Conservation (phyloP, 2,888 invertebrate genomes). For the Disparrhopalites patrizii region DNA sequence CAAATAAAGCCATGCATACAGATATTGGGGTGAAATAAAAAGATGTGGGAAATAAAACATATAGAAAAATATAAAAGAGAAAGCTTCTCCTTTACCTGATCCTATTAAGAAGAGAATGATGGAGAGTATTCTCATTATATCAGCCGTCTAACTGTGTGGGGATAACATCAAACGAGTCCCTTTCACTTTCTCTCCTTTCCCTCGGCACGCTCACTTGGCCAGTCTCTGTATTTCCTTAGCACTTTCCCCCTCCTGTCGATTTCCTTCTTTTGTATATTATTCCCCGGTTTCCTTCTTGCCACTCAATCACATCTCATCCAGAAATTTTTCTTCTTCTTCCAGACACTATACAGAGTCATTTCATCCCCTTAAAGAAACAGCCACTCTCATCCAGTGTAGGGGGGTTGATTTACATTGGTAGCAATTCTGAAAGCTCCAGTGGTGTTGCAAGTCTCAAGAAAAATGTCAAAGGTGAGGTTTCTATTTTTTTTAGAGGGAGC, state of each 20-base stretch:
- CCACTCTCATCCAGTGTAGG: background rate
- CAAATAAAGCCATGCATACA: too few species aligned
- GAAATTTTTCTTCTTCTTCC: background rate
- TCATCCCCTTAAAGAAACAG: too few species aligned
- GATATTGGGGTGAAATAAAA: background rate
- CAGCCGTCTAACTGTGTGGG: constrained; percentile 13
- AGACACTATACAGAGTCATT: too few species aligned
- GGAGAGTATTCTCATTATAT: constrained; percentile 38
- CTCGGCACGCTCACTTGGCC: too few species aligned
- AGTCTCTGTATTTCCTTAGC: too few species aligned
- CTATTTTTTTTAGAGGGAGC: too few species aligned
- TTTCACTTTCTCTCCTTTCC: constrained; percentile 9
- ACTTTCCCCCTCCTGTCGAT: background rate
- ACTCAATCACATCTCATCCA: too few species aligned
- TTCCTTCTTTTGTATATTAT: background rate
- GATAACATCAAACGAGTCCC: constrained; percentile 19
- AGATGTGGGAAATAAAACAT: background rate
- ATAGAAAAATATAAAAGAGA: background rate
- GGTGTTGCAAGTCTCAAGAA: too few species aligned
- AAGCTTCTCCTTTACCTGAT: constrained; percentile 36
- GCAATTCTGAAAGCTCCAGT: too few species aligned
- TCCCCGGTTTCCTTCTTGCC: background rate
- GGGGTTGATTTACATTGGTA: too few species aligned
- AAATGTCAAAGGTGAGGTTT: too few species aligned
- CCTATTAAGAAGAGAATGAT: constrained; percentile 42